phyloP scores from a whole-genome alignment of 2,113 vertebrate genomes.

The Amphiprion percula region DNA sequence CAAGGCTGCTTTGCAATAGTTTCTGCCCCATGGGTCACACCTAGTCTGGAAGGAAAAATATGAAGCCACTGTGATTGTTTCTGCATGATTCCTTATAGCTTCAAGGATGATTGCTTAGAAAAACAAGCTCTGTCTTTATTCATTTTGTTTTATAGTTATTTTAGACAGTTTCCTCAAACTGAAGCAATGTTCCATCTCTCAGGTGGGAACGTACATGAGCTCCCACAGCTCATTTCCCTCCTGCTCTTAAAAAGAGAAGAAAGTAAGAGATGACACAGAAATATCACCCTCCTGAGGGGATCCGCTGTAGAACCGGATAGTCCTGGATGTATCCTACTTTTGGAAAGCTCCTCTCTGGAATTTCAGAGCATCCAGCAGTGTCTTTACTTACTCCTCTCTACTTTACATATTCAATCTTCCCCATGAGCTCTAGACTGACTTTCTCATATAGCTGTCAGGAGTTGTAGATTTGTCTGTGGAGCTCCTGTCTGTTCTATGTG shows the following conservation, averaged over 20 bases:
- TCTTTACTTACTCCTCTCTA: neutral
- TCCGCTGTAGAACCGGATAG: conserved; percentile 13
- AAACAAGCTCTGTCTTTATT: conserved; percentile 25
- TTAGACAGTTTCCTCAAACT: conserved; percentile 17
- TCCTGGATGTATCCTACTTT: conserved; percentile 18
- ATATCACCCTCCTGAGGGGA: conserved; percentile 36
- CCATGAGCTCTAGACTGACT: conserved; percentile 10
- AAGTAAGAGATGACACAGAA: conserved; percentile 43
- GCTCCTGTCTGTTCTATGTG: conserved; percentile 9
- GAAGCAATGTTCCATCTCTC: conserved; percentile 26
- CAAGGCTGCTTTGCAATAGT: conserved; percentile 21
- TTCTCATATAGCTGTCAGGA: conserved; percentile 3
- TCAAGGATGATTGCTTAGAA: conserved; percentile 27
- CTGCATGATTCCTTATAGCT: neutral
- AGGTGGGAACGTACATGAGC: conserved; percentile 19
- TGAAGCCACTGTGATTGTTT: conserved; percentile 9
- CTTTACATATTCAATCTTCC: conserved; percentile 16
- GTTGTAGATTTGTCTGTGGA: conserved; percentile 13
- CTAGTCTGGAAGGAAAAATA: conserved; percentile 1
- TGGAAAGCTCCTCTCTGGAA: conserved; percentile 38
- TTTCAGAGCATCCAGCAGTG: conserved; percentile 1
- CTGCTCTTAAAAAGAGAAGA: conserved; percentile 23
- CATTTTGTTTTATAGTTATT: conserved; percentile 44
- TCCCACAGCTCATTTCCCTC: conserved; percentile 54
- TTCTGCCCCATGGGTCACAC: conserved; percentile 22